Evolutionary conservation across 2,888 invertebrate species (phyloP).

Genomic region (Girardia tigrina): DNA sequence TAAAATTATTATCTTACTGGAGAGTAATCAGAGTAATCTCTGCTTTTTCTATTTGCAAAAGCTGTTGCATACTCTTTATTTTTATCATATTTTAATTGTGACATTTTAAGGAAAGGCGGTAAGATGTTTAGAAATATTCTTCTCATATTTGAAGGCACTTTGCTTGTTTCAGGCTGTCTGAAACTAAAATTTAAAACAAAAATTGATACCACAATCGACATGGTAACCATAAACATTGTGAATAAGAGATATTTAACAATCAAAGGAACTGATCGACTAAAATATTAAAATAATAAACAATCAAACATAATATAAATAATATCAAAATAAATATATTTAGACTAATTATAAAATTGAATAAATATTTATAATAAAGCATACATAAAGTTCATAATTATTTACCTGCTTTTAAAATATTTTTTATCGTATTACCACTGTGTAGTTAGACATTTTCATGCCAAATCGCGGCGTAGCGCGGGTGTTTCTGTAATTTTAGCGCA

Average conservation of each 20-base stretch:
- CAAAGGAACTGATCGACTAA: conserved; percentile 58
- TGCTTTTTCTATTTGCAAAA: background rate
- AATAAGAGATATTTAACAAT: conserved; percentile 72
- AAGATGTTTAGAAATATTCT: background rate
- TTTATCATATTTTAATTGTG: background rate
- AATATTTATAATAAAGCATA: too few relatives aligned
- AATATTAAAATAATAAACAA: too few relatives aligned
- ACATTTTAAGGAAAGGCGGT: background rate
- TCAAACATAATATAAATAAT: too few relatives aligned
- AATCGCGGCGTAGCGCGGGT: too few relatives aligned
- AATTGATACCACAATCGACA: conserved; percentile 79
- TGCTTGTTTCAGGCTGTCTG: background rate
- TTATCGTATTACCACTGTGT: too few relatives aligned
- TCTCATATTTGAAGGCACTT: background rate
- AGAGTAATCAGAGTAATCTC: background rate
- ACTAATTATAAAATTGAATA: too few relatives aligned
- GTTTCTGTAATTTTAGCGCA: too few relatives aligned
- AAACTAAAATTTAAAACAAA: conserved; percentile 64
- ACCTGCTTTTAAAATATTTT: too few relatives aligned
- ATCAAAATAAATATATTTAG: too few relatives aligned
- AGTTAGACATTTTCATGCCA: too few relatives aligned
- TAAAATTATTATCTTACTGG: background rate
- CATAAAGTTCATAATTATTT: too few relatives aligned
- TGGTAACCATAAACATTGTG: conserved; percentile 88
- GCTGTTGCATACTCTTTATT: background rate